A percentile compares a stretch with the other conserved stretches of the same genome.
These are phyloP conservation scores for Crax fasciolata DNA, from an alignment of 2,797 vertebrate species.

Conservation along the genomic window DNA sequence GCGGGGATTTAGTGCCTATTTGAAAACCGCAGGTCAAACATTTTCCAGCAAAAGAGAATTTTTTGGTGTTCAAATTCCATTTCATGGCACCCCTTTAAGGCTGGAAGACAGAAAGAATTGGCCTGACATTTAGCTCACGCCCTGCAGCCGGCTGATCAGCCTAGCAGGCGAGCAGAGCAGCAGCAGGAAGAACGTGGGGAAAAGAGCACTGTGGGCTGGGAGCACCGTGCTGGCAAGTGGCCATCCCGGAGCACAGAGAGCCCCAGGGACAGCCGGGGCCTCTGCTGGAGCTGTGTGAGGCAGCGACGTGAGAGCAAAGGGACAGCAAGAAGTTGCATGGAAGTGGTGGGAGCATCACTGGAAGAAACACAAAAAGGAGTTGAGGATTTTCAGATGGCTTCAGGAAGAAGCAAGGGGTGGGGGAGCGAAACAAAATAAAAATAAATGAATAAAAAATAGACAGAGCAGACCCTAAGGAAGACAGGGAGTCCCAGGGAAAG, in stretches of 20 bases:
- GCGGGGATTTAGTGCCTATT: neutral
- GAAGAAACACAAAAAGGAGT: neutral
- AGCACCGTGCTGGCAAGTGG: neutral
- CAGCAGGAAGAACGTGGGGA: neutral
- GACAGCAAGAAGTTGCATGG: neutral
- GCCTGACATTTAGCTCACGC: constrained; percentile 45
- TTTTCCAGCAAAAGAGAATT: neutral
- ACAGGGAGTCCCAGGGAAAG: neutral
- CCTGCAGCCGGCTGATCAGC: constrained; percentile 63
- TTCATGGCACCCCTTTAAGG: constrained; percentile 52
- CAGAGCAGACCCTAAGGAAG: neutral
- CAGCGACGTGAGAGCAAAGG: neutral
- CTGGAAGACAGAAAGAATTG: constrained; percentile 43
- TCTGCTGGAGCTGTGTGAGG: neutral
- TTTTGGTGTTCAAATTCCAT: constrained; percentile 44
- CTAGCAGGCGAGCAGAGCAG: neutral
- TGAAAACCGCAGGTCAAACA: neutral
- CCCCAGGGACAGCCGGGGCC: neutral
- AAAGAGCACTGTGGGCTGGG: neutral
- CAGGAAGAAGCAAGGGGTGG: neutral
- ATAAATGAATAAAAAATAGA: neutral
- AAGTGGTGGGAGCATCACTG: neutral
- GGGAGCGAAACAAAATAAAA: rapidly evolving
- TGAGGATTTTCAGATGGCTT: neutral
- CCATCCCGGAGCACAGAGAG: rapidly evolving